Evolutionary conservation across 2,888 invertebrate genomes (phyloP), one percentile per base, ranked within the genome.

Genomic region (Ormia ochracea): DNA sequence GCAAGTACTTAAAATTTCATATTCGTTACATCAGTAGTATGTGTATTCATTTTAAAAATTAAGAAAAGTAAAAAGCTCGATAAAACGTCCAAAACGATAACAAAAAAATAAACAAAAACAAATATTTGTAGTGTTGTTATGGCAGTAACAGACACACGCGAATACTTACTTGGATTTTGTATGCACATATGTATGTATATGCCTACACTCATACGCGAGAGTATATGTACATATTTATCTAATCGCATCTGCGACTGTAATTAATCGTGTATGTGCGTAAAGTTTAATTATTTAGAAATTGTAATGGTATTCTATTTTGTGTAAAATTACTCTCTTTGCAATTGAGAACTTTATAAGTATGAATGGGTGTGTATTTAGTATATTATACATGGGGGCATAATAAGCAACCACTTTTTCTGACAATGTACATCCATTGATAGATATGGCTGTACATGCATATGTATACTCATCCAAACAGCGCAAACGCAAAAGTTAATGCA

Each of bases 401-500:
- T 19, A 61, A 52, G 28, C 73, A 23, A 68, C 68, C 68, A 65
- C 56, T 77, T 70, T 50, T 63, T 17, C 19, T 52, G 19, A 6
- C 36, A 10, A 48, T 59, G 31, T 69, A n/a, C n/a, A n/a, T 26
- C 54, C 45, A 21, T 14, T 14, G 14, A 4, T 28, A 50, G 9
- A 50, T 50, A 3, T 12, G n/a, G n/a, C n/a, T 36, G 31, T 48
- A 14, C 14, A 38, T 69, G 17, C 28, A 33, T 21, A n/a, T 17
- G 26, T 41, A 59, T 54, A 19, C 9, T 5, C 21, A 21, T 9
- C 1, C n/a, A n/a, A 68, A 77, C 38, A 19, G 70, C 78, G 78
- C 78, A 78, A 61, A 74, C 73, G 78, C 68, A 68, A 69, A 74
- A 74, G 50, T 56, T 45, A 58, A 50, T 54, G 9, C 23, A 12